phyloP scores from a whole-genome alignment of 2,113 vertebrate species.

The Bungarus multicinctus region DNA sequence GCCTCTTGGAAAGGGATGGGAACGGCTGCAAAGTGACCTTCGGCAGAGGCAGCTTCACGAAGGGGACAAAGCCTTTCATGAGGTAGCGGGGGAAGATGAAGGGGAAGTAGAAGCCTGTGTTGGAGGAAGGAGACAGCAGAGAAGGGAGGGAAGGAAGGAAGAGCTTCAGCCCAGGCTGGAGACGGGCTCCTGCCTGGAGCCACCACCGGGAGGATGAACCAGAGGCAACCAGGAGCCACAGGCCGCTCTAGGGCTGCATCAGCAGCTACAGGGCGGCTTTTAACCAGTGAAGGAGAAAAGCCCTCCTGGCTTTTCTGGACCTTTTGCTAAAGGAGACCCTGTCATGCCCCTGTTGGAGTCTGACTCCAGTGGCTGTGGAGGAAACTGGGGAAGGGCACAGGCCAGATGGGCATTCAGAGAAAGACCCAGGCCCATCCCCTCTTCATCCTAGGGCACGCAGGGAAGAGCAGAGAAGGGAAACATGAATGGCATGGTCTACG shows the following conservation, averaged over 20 bases:
- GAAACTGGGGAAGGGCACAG: too few species aligned
- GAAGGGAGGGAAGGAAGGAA: background rate
- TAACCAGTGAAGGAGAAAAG: background rate
- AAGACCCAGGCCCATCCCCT: too few species aligned
- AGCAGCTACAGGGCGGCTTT: background rate
- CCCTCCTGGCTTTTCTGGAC: background rate
- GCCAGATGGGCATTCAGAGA: too few species aligned
- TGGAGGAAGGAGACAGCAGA: background rate
- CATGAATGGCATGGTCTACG: too few species aligned
- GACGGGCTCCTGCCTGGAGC: background rate
- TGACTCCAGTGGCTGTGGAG: too few species aligned
- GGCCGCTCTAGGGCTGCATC: background rate
- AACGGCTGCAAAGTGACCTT: background rate
- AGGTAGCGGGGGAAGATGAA: background rate
- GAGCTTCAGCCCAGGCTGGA: background rate
- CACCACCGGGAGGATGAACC: too few species aligned
- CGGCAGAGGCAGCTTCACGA: conserved; percentile 8
- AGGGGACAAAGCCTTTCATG: conserved; percentile 24
- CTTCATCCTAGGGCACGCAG: too few species aligned
- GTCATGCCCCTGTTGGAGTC: too few species aligned
- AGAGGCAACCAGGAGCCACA: background rate
- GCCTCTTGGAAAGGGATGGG: fast-evolving
- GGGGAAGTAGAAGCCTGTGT: background rate
- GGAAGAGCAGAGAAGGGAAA: too few species aligned
- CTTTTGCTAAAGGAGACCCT: background rate